phyloP scores from a whole-genome alignment of 2,797 vertebrate species.

The Basileuterus tristriatus region DNA sequence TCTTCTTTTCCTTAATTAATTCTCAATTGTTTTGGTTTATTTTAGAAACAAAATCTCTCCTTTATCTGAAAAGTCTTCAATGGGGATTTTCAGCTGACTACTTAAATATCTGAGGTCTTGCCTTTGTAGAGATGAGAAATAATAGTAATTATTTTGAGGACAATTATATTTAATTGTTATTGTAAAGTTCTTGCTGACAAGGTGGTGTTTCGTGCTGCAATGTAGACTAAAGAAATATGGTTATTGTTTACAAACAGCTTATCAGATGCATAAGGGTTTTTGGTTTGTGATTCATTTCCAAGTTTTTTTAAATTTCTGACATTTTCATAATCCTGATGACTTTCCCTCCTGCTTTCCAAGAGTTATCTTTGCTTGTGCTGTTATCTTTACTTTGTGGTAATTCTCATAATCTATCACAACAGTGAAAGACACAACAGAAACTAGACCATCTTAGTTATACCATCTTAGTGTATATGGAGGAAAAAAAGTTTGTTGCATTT shows the following conservation, averaged over 20 bases:
- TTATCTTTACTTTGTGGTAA: background rate
- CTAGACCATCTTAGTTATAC: rapidly evolving
- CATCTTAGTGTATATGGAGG: background rate
- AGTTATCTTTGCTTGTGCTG: background rate
- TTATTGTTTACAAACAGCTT: background rate
- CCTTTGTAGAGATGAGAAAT: background rate
- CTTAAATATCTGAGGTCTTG: background rate
- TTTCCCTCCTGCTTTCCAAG: background rate
- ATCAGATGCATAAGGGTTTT: background rate
- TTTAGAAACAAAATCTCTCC: background rate
- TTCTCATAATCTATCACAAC: background rate
- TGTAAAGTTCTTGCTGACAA: background rate
- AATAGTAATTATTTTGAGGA: background rate
- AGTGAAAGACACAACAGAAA: background rate
- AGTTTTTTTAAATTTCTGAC: background rate
- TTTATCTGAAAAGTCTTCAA: background rate
- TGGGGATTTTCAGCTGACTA: background rate
- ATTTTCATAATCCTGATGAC: background rate
- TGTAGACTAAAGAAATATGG: background rate
- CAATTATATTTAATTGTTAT: background rate
- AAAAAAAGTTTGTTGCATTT: background rate
- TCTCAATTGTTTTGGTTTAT: background rate
- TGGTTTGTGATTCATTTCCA: background rate
- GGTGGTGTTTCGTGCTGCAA: background rate
- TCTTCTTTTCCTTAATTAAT: background rate